Evolutionary conservation across 2,888 invertebrate genomes (phyloP).

Genomic region (Cataglyphis livida): DNA sequence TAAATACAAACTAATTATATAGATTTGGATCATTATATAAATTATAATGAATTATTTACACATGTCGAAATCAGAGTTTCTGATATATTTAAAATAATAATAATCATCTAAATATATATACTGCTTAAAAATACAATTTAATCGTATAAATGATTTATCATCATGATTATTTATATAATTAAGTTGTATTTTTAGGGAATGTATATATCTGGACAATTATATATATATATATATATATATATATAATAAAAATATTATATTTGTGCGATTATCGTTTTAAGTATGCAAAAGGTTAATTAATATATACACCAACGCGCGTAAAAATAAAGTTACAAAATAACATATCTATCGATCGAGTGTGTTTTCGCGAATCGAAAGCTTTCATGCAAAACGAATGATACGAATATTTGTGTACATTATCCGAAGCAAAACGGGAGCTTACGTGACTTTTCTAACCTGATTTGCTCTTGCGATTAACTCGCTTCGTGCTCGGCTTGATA

Average conservation of each 20-base stretch:
- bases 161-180: not conserved
- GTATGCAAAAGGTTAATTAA: not conserved
- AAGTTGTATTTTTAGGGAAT: not conserved
- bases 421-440: constrained; percentile 44
- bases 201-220: not conserved
- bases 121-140: not conserved
- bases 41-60: not conserved
- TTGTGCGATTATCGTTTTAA: not conserved
- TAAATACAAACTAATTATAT: not conserved
- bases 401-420: constrained; percentile 45
- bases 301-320: not conserved
- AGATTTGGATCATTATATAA: not conserved
- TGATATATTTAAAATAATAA: not conserved
- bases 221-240: too few species aligned
- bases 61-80: not conserved
- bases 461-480: constrained; percentile 48
- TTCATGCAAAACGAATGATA: constrained; percentile 26
- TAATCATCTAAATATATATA: not conserved
- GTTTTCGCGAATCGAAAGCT: constrained; percentile 27
- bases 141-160: not conserved
- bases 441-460: constrained; percentile 65
- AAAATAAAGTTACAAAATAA: not conserved
- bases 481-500: constrained; percentile 25
- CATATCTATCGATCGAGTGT: not conserved
- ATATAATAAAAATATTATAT: not conserved